Evolutionary conservation across 1,140 invertebrate species (phyloP), one percentile per base, ranked within the genome.

Genomic region (Hirudo medicinalis): DNA sequence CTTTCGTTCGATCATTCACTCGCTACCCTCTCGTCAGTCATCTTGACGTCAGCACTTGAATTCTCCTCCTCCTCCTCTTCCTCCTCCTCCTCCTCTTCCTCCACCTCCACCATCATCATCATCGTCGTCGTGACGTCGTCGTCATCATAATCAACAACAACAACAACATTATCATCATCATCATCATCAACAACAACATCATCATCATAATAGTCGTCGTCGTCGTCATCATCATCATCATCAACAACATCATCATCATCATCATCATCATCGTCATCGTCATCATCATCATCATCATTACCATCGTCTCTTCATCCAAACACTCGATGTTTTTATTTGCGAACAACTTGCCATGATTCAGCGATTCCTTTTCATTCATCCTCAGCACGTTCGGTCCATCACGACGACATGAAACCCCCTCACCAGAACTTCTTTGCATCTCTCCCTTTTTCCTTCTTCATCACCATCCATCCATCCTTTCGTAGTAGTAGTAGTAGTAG

Each of bases 1-100:
- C 57, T 25, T 63, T 63, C 29, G 20, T 63, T 25, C 29, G 29
- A 25, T 63, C 57, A 63, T 63, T 63, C 57, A 63, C 29, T 63
- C 57, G 57, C 29, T 63, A 25, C 43, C 43, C 43, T 49, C 43
- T 49, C 43, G 43, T 63, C 57, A 63, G 22, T 63, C 57, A 63
- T 63, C 29, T 63, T 63, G 22, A 25, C 57, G 29, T 63, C 29
- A 32, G 29, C 57, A 25, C 29, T 25, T 63, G 22, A 22, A 63
- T 63, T 11, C 57, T 11, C 4, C 2, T 32, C 22, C 1, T 63
- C 57, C 1, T 63, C 57, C 13, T 63, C 19, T 11, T 63, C 57
- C 4, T 25, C 57, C 4, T 22, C 57, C 4, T 25, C 57, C 0
- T 25, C 57, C 22, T 63, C 8, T 1, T 25, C 19, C 3, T 32